Evolutionary conservation across 64 coral and sea anemone species (phyloP).

Genomic region (Anthopleura sola): DNA sequence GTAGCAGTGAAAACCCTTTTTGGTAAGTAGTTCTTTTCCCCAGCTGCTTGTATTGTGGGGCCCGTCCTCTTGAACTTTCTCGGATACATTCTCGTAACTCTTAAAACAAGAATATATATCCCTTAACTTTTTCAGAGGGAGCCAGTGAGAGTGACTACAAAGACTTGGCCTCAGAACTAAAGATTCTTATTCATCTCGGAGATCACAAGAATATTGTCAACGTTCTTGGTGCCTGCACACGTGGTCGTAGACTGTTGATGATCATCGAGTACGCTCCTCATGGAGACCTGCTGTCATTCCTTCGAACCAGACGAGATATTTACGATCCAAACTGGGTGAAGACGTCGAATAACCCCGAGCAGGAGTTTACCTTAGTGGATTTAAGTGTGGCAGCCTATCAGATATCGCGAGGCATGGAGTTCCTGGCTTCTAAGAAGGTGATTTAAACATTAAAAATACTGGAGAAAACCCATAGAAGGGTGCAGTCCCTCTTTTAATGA

Average conservation of each 20-base stretch:
- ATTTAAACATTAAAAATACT: conserved; percentile 5
- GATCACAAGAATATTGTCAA: conserved; percentile 35
- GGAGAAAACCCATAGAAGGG: neutral
- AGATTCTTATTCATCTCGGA: conserved; percentile 71
- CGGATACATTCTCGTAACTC: too few relatives aligned
- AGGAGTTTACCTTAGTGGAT: conserved; percentile 70
- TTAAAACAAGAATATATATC: too few relatives aligned
- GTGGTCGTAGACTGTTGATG: conserved; percentile 50
- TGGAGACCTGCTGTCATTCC: conserved; percentile 41
- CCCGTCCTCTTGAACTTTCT: too few relatives aligned
- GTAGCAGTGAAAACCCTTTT: conserved; percentile 79
- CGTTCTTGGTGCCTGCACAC: conserved; percentile 61
- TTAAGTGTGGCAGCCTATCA: conserved; percentile 59
- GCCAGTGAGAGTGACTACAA: conserved; percentile 57
- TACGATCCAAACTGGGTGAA: conserved; percentile 69
- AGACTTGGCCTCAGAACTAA: conserved; percentile 78
- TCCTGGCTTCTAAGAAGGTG: conserved; percentile 79
- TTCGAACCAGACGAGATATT: conserved; percentile 33
- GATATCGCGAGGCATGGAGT: conserved; percentile 67
- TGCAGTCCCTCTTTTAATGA: too few relatives aligned
- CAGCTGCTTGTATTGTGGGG: neutral
- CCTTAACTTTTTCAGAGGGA: conserved; percentile 6
- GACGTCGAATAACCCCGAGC: conserved; percentile 43
- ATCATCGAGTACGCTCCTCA: conserved; percentile 82
- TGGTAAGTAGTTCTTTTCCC: neutral